Conservation (phyloP, 1,140 invertebrate species). For the Dendrolimus punctatus region DNA sequence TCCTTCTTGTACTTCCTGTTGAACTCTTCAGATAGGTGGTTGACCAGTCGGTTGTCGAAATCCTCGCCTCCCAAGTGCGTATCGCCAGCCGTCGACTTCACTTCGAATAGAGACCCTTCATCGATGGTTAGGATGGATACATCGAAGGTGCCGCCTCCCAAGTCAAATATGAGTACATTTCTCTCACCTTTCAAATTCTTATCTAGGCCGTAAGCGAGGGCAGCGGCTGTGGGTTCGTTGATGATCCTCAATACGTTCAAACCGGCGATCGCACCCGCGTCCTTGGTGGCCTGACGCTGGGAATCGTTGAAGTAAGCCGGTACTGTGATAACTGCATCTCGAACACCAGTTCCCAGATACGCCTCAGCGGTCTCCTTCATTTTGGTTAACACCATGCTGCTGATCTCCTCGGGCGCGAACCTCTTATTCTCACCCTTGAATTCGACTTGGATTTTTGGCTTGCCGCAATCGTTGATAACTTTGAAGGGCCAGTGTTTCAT, state of each 20-base stretch:
- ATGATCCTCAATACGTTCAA: constrained; percentile 80
- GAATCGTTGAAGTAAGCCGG: constrained; percentile 94
- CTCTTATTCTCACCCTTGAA: constrained; percentile 82
- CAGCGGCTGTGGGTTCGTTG: constrained; percentile 83
- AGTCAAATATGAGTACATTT: constrained; percentile 72
- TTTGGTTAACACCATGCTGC: constrained; percentile 84
- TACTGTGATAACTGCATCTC: constrained; percentile 84
- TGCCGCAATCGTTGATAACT: constrained; percentile 77
- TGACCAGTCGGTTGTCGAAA: constrained; percentile 84
- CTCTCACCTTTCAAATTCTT: constrained; percentile 81
- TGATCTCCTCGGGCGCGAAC: constrained; percentile 85
- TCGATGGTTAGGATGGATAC: constrained; percentile 83
- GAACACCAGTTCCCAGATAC: constrained; percentile 80
- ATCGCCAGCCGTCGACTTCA: constrained; percentile 75
- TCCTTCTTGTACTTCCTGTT: constrained; percentile 69
- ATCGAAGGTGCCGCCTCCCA: constrained; percentile 76
- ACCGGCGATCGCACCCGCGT: constrained; percentile 78
- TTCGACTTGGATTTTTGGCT: constrained; percentile 81
- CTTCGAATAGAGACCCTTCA: constrained; percentile 81
- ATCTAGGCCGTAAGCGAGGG: constrained; percentile 83
- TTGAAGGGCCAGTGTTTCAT: constrained; percentile 86
- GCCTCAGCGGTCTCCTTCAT: constrained; percentile 89
- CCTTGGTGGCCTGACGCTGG: constrained; percentile 90
- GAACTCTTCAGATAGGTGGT: constrained; percentile 73
- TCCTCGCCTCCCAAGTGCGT: constrained; percentile 80